Percentiles rank a stretch among this genome's conserved stretches.
These are phyloP conservation scores for Callorhinus ursinus DNA, from an alignment of 2,113 vertebrate genomes.

Conservation along the genomic window DNA sequence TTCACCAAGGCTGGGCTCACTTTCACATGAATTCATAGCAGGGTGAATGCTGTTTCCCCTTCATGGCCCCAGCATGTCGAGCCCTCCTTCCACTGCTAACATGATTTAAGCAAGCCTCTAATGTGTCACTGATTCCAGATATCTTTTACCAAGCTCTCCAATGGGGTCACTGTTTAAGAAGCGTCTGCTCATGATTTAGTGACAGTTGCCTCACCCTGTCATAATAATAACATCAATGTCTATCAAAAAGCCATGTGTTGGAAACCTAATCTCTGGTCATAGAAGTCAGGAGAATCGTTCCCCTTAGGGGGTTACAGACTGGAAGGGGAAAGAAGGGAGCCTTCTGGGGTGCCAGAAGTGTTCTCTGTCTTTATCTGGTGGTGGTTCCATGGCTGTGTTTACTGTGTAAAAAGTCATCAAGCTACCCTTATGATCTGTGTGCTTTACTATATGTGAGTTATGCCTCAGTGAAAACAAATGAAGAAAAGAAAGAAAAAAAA, in stretches of 20 bases:
- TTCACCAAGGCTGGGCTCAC: not conserved
- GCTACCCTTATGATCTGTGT: not conserved
- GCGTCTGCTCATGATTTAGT: not conserved
- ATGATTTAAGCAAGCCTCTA: not conserved
- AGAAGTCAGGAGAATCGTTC: conserved; percentile 4
- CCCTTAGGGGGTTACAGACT: not conserved
- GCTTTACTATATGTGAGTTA: not conserved
- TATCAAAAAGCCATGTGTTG: not conserved
- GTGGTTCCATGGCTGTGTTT: not conserved
- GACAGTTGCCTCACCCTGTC: not conserved
- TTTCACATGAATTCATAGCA: not conserved
- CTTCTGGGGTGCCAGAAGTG: not conserved
- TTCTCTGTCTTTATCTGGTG: not conserved
- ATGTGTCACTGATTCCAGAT: not conserved
- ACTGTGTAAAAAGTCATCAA: not conserved
- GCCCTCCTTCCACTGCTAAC: not conserved
- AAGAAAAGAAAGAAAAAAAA: not conserved
- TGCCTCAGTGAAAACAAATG: conserved; percentile 19
- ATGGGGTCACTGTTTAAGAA: not conserved
- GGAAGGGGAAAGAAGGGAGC: not conserved
- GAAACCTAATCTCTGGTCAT: not conserved
- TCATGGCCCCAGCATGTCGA: not conserved
- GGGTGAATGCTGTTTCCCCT: not conserved
- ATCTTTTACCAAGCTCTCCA: not conserved
- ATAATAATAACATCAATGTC: not conserved